These are phyloP conservation scores for Chirona hameri DNA, from an alignment of 2,888 invertebrate species.

Conservation along the genomic window DNA sequence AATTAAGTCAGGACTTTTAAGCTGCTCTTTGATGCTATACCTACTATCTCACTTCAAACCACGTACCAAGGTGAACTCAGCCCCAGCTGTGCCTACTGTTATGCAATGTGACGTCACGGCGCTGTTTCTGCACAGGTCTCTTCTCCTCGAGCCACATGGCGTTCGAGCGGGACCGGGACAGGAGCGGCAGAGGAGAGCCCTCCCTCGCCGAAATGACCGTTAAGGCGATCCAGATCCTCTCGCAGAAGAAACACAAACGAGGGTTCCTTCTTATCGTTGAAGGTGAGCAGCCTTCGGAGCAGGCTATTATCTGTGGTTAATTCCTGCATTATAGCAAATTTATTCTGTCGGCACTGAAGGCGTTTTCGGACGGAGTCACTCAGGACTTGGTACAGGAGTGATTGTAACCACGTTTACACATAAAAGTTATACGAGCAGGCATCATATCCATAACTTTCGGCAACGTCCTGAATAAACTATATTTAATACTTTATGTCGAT, in stretches of 20 bases:
- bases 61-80: background rate
- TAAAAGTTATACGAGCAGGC: too few relatives aligned
- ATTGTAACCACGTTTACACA: too few relatives aligned
- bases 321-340: background rate
- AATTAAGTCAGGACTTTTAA: background rate
- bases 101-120: too few relatives aligned
- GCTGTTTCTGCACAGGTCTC: constrained; percentile 54
- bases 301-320: background rate
- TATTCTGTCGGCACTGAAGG: too few relatives aligned
- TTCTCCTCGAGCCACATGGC: constrained; percentile 76
- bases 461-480: too few relatives aligned
- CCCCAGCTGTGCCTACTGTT: too few relatives aligned
- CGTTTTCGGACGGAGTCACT: too few relatives aligned
- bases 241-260: constrained; percentile 67
- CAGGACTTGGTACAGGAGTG: too few relatives aligned
- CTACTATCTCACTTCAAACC: background rate
- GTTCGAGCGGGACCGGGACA: constrained; percentile 69
- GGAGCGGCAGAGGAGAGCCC: constrained; percentile 64
- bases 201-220: constrained; percentile 72
- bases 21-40: background rate
- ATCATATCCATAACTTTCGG: too few relatives aligned
- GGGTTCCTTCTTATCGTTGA: constrained; percentile 68
- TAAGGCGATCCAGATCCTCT: constrained; percentile 64
- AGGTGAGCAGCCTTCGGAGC: constrained; percentile 45
- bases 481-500: too few relatives aligned